These are phyloP conservation scores for Melanerpes aurifrons DNA, from an alignment of 2,113 vertebrate genomes.

Conservation along the genomic window DNA sequence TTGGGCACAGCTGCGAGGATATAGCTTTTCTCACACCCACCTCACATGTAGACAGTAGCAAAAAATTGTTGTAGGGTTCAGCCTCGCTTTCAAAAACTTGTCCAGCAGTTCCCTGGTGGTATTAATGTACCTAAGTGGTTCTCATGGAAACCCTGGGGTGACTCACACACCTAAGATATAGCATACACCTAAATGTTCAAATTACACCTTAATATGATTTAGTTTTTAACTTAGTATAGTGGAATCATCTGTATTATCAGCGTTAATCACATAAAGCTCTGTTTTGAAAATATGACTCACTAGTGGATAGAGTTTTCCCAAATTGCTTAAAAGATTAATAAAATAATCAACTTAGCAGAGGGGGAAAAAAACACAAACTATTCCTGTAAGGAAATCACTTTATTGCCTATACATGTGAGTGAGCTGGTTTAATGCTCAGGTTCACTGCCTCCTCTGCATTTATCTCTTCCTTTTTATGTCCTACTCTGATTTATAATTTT, in stretches of 20 bases:
- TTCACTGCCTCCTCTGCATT: conserved; percentile 65
- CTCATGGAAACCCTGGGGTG: neutral
- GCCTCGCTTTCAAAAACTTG: fast-evolving
- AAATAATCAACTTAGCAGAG: conserved; percentile 53
- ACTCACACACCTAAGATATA: fast-evolving
- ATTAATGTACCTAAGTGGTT: fast-evolving
- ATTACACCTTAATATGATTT: neutral
- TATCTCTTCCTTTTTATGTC: conserved; percentile 72
- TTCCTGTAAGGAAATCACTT: conserved; percentile 59
- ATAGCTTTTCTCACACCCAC: fast-evolving
- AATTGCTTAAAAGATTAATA: conserved; percentile 52
- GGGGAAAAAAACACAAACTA: neutral
- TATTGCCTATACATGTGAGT: conserved; percentile 40
- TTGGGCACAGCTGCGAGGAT: neutral
- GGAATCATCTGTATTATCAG: neutral
- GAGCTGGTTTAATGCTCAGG: conserved; percentile 54
- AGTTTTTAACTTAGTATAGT: neutral
- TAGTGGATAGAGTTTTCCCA: conserved; percentile 38
- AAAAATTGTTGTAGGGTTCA: fast-evolving
- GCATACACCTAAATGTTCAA: neutral
- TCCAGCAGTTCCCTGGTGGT: fast-evolving
- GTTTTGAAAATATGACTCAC: neutral
- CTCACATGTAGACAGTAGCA: fast-evolving
- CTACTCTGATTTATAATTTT: conserved; percentile 65
- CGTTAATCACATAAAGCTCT: neutral